Evolutionary conservation across 2,797 vertebrate genomes (phyloP).

Genomic region (Zenarchopterus dispar): DNA sequence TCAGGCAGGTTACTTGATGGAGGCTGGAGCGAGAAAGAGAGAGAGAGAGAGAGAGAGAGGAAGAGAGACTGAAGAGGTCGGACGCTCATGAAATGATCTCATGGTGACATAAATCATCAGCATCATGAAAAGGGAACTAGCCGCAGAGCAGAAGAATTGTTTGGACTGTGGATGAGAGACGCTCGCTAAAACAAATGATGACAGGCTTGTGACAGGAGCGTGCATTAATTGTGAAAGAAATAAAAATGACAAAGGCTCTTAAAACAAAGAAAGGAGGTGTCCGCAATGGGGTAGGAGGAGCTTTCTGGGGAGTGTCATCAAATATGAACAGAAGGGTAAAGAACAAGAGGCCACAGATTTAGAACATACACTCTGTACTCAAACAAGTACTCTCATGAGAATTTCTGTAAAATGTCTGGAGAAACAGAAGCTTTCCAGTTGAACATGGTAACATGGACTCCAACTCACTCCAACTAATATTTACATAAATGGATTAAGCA

Average conservation of each 20-base stretch:
- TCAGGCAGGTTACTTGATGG: slow-evolving; percentile 31
- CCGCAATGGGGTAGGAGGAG: not conserved
- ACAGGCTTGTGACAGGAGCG: too few species aligned
- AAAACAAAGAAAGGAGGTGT: not conserved
- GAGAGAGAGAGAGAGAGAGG: not conserved
- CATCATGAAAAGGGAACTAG: not conserved
- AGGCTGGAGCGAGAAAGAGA: not conserved
- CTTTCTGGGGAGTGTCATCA: too few species aligned
- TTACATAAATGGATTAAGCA: too few species aligned
- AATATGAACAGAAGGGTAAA: too few species aligned
- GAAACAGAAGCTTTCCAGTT: too few species aligned
- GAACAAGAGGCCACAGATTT: too few species aligned
- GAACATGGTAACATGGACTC: too few species aligned
- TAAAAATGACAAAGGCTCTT: too few species aligned
- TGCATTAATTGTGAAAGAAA: not conserved
- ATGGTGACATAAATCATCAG: slow-evolving; percentile 10
- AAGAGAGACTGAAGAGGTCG: not conserved
- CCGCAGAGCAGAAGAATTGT: not conserved
- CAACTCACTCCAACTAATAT: too few species aligned
- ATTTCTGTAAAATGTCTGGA: too few species aligned
- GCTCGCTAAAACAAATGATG: not conserved
- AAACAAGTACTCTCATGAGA: too few species aligned
- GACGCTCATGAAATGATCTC: not conserved
- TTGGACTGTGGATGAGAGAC: not conserved
- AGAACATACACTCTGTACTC: too few species aligned